Percentiles rank a stretch among this genome's conserved stretches.
Conservation (phyloP, 2,888 invertebrate genomes). For the Agonopterix arenella region DNA sequence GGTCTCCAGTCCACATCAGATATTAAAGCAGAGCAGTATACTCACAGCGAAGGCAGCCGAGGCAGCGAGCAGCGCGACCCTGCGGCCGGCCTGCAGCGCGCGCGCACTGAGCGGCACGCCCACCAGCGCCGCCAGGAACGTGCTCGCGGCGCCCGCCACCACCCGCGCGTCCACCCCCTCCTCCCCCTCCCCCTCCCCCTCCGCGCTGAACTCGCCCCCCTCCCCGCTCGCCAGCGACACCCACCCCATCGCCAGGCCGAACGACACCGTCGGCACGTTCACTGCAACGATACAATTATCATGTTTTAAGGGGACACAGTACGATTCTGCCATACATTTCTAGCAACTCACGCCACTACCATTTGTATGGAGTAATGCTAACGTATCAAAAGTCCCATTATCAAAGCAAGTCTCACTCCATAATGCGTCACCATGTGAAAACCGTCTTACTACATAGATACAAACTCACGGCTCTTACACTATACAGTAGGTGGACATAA, state of each 20-base stretch:
- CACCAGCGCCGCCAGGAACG: conserved; percentile 33
- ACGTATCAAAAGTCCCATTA: too few species aligned
- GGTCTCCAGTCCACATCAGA: too few species aligned
- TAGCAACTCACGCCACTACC: too few species aligned
- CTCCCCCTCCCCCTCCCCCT: conserved; percentile 11
- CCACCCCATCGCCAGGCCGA: conserved; percentile 56
- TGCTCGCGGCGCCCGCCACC: conserved; percentile 31
- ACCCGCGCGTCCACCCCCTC: conserved; percentile 10
- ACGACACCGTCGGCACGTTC: conserved; percentile 50
- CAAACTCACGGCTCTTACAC: too few species aligned
- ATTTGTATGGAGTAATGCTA: too few species aligned
- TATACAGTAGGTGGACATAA: too few species aligned
- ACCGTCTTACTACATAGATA: too few species aligned
- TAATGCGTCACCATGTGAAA: too few species aligned
- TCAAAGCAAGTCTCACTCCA: too few species aligned
- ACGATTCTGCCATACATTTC: too few species aligned
- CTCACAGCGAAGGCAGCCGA: conserved; percentile 42
- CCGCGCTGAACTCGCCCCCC: conserved; percentile 18
- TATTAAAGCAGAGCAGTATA: background rate
- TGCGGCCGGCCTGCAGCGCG: conserved; percentile 36
- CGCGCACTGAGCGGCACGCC: conserved; percentile 47
- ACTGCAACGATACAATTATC: conserved; percentile 27
- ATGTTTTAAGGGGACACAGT: too few species aligned
- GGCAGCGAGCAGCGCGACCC: conserved; percentile 38
- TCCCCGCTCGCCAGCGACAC: conserved; percentile 50